Percentiles rank a stretch among this genome's conserved stretches.
phyloP scores from a whole-genome alignment of 2,888 invertebrate species.

The Villa cingulata region DNA sequence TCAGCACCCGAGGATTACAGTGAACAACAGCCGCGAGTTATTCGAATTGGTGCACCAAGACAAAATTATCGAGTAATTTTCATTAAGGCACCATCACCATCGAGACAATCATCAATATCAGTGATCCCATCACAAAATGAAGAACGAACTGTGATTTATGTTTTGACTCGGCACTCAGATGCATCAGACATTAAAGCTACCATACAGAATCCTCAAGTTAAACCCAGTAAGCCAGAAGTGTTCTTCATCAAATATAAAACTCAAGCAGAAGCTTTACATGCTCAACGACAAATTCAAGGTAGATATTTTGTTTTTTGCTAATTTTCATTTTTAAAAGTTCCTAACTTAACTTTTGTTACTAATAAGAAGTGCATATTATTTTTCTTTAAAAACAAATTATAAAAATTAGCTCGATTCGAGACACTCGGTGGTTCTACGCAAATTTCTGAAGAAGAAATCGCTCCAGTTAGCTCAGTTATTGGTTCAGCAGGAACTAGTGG shows the following conservation, averaged over 20 bases:
- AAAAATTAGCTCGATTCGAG: constrained; percentile 29
- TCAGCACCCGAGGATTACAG: constrained; percentile 27
- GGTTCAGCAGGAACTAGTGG: constrained; percentile 21
- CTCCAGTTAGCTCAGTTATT: constrained; percentile 31
- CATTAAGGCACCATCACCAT: constrained; percentile 28
- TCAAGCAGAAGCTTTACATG: constrained; percentile 5
- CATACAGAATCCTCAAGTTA: constrained; percentile 19
- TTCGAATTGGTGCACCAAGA: constrained; percentile 16
- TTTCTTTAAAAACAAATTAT: no score
- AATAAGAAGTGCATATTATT: no score
- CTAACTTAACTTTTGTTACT: no score
- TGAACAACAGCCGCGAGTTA: neutral
- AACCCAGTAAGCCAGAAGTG: constrained; percentile 33
- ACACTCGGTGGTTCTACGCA: constrained; percentile 31
- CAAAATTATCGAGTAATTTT: constrained; percentile 35
- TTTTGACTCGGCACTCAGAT: constrained; percentile 31
- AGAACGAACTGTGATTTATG: constrained; percentile 35
- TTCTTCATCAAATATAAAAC: constrained; percentile 36
- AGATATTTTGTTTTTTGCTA: neutral
- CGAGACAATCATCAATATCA: constrained; percentile 17
- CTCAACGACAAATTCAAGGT: constrained; percentile 8
- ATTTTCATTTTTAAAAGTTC: no score
- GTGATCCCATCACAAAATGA: constrained; percentile 23
- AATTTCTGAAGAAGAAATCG: constrained; percentile 31
- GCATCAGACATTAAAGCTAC: constrained; percentile 19